phyloP scores from a whole-genome alignment of 2,888 invertebrate genomes.

The Flexamia atlantica region DNA sequence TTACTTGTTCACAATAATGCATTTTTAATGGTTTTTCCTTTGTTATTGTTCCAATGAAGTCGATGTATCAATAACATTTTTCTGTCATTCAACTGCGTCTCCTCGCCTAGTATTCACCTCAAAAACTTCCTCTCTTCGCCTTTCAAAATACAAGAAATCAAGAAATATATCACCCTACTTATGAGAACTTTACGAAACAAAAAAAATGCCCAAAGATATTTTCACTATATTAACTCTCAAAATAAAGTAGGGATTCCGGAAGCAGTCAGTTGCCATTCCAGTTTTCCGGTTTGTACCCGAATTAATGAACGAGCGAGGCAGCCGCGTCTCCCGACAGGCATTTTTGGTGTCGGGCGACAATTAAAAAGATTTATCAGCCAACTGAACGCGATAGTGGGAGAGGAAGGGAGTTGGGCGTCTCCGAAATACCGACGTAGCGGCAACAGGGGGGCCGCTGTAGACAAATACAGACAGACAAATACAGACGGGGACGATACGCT shows the following conservation, averaged over 20 bases:
- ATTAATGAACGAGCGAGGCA: neutral
- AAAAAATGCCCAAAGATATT: no score
- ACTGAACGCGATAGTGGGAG: neutral
- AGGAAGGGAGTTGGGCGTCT: neutral
- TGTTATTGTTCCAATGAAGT: no score
- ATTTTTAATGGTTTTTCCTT: no score
- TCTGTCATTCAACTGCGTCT: no score
- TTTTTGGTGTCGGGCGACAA: conserved; percentile 47
- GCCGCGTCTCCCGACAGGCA: conserved; percentile 8
- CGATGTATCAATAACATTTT: no score
- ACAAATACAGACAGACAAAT: conserved; percentile 25
- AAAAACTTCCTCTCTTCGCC: no score
- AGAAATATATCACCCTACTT: no score
- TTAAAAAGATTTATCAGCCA: conserved; percentile 53
- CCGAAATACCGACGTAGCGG: conserved; percentile 14
- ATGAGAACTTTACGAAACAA: no score
- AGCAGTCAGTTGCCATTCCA: conserved; percentile 5
- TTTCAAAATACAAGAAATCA: no score
- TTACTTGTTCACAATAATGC: no score
- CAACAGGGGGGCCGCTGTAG: neutral
- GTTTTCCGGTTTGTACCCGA: neutral
- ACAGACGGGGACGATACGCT: neutral
- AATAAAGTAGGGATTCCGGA: neutral
- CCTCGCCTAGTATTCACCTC: no score
- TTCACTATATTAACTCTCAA: no score